Evolutionary conservation across 1,140 invertebrate species (phyloP), one percentile per base, ranked within the genome.

Genomic region (Antheraea pernyi): DNA sequence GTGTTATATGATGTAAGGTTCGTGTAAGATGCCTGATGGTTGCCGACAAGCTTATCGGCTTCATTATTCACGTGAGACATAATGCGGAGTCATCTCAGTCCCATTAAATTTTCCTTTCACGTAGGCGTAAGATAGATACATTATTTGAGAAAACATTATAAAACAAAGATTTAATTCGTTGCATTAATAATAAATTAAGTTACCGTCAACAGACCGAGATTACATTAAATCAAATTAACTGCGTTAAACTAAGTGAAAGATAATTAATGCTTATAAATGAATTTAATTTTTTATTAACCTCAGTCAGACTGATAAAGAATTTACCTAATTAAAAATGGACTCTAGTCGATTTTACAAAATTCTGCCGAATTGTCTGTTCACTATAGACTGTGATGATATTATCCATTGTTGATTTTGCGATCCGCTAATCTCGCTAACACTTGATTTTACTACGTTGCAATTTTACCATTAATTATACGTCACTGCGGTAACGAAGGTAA

Each of bases 11-110:
- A 61, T 61, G 19, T 36, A 61, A 61, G 59, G 59, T 61, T 61
- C 6, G 19, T 19, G 59, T 61, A 61, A 53, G 46, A 16, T 16
- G 46, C 16, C 46, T 36, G 37, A 53, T 53, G 46, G 11, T 13
- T 36, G 37, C 6, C 61, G 61, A n/a, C n/a, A 63, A 16, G 61
- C 30, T 37, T 63, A 36, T 37, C 37, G 11, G 13, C 30, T 63
- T 37, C 61, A 63, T 63, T 63, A 63, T 63, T 63, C 61, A 63
- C 37, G 30, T 37, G 61, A 16, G 61, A 36, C 61, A 63, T 63
- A 63, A 63, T 36, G 61, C 61, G 0, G 0, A 63, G 61, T 63
- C 61, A 63, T 11, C 30, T 11, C n/a, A 4, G 3, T 37, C 30
- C 61, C 37, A 63, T 63, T 37, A 63, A 63, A 37, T 37, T 63